Conservation (phyloP, 2,113 vertebrate species). For the Thunnus thynnus region DNA sequence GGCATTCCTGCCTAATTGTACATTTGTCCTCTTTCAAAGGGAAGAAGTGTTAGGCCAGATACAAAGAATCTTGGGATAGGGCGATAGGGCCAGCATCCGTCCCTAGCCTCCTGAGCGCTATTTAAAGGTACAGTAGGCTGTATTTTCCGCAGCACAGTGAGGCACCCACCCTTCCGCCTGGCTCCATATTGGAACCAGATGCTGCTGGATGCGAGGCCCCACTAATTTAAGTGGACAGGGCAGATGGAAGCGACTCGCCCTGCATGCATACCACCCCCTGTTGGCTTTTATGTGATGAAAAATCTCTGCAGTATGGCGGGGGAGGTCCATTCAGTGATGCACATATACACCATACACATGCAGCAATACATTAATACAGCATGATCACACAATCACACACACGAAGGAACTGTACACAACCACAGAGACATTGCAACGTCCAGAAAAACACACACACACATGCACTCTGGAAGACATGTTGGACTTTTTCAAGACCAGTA, state of each 20-base stretch:
- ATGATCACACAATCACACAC: slow-evolving; percentile 23
- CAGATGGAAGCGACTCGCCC: slow-evolving; percentile 85
- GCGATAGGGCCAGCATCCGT: slow-evolving; percentile 85
- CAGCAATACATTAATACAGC: slow-evolving; percentile 12
- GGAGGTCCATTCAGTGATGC: slow-evolving; percentile 60
- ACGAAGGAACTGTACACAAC: slow-evolving; percentile 27
- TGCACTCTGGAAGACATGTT: slow-evolving; percentile 8
- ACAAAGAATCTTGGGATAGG: slow-evolving; percentile 84
- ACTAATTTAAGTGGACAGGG: slow-evolving; percentile 88
- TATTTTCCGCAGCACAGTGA: slow-evolving; percentile 87
- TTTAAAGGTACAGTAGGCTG: slow-evolving; percentile 90
- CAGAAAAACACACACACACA: slow-evolving; percentile 10
- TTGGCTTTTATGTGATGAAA: slow-evolving; percentile 85
- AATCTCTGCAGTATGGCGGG: slow-evolving; percentile 74
- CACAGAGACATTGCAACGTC: slow-evolving; percentile 15
- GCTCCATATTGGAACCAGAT: slow-evolving; percentile 90
- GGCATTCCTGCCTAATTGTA: slow-evolving; percentile 88
- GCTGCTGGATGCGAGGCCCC: slow-evolving; percentile 86
- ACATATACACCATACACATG: slow-evolving; percentile 45
- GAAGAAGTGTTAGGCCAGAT: slow-evolving; percentile 85
- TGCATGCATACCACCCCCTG: slow-evolving; percentile 86
- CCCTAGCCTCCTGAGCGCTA: slow-evolving; percentile 86
- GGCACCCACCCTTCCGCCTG: slow-evolving; percentile 88
- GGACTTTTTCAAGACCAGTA: slow-evolving; percentile 6
- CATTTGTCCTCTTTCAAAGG: slow-evolving; percentile 86